These are phyloP conservation scores for Alcis repandata DNA, from an alignment of 2,888 invertebrate genomes.

Conservation along the genomic window DNA sequence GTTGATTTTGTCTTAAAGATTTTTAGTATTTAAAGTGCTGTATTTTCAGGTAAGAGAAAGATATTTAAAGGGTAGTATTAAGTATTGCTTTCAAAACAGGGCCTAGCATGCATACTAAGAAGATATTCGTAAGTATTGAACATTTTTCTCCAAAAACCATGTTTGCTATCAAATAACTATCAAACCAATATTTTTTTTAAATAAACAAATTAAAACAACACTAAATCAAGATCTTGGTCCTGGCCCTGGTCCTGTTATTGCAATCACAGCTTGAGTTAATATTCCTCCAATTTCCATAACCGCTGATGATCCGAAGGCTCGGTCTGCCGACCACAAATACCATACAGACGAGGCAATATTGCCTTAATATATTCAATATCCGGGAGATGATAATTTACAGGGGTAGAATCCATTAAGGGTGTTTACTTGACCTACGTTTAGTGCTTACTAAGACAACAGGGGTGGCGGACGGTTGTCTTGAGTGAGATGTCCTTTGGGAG, in stretches of 20 bases:
- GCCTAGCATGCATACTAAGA: too few relatives aligned
- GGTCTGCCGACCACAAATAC: constrained; percentile 50
- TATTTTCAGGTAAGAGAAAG: too few relatives aligned
- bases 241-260: constrained; percentile 33
- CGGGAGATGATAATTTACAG: constrained; percentile 83
- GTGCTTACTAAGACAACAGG: constrained; percentile 87
- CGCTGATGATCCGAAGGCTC: constrained; percentile 57
- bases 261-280: constrained; percentile 34
- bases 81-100: too few relatives aligned
- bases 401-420: constrained; percentile 85
- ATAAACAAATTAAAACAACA: constrained; percentile 12
- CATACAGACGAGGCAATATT: constrained; percentile 75
- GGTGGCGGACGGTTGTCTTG: constrained; percentile 51
- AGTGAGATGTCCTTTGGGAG: constrained; percentile 32
- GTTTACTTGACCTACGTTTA: constrained; percentile 86
- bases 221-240: constrained; percentile 28
- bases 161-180: not conserved
- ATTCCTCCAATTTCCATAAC: constrained; percentile 58
- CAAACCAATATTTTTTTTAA: not conserved
- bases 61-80: too few relatives aligned
- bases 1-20: not conserved
- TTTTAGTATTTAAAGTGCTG: not conserved
- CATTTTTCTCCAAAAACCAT: not conserved
- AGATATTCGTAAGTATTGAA: too few relatives aligned
- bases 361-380: constrained; percentile 86